phyloP scores from a whole-genome alignment of 53 echinoderm and acorn worm species.

The Echinometra lucunter region DNA sequence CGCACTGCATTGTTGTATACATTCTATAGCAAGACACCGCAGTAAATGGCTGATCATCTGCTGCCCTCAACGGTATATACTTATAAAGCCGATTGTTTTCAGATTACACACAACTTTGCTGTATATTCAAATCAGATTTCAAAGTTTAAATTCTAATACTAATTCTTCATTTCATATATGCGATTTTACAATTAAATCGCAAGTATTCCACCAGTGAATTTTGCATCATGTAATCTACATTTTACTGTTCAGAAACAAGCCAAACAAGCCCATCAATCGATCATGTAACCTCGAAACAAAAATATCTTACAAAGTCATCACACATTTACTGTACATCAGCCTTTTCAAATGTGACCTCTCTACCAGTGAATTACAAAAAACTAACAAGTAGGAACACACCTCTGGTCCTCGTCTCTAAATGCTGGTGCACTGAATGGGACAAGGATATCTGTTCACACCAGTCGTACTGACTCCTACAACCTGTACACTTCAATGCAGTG shows the following conservation, averaged over 20 bases:
- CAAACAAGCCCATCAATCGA: neutral
- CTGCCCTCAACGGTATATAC: neutral
- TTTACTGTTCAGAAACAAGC: neutral
- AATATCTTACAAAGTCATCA: neutral
- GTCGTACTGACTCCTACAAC: too few relatives aligned
- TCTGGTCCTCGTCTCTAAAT: neutral
- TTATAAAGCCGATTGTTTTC: neutral
- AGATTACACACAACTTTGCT: neutral
- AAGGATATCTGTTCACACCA: too few relatives aligned
- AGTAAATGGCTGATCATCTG: too few relatives aligned
- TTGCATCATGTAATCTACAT: neutral
- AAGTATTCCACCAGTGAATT: neutral
- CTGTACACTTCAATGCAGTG: too few relatives aligned
- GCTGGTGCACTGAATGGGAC: too few relatives aligned
- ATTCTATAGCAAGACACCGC: too few relatives aligned
- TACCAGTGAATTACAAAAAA: neutral
- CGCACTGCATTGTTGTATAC: too few relatives aligned
- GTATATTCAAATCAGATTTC: neutral
- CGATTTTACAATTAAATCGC: neutral
- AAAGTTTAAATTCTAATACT: neutral
- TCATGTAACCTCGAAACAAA: neutral
- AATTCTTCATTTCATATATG: neutral
- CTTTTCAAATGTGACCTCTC: neutral
- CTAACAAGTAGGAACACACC: neutral
- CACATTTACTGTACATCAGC: neutral